These are phyloP conservation scores for Lissonota sp. DNA, from an alignment of 2,888 invertebrate species.

Conservation along the genomic window DNA sequence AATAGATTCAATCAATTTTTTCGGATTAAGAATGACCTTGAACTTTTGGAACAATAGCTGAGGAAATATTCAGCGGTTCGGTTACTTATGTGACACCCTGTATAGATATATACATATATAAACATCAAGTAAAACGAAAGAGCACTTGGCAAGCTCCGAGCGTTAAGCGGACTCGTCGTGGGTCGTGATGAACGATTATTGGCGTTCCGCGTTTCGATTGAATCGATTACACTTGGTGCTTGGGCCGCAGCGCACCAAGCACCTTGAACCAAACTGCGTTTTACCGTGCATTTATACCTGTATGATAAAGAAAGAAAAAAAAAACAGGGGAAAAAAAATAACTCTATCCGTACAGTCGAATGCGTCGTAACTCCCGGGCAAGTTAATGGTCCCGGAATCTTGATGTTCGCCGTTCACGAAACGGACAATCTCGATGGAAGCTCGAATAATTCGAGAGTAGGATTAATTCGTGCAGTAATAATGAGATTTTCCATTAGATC, in stretches of 20 bases:
- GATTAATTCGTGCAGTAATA: constrained; percentile 11
- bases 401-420: too few relatives aligned
- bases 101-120: constrained; percentile 5
- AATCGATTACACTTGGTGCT: constrained; percentile 28
- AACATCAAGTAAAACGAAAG: constrained; percentile 17
- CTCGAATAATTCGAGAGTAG: background rate
- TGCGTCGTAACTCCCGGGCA: background rate
- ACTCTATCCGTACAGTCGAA: too few relatives aligned
- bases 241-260: constrained; percentile 6
- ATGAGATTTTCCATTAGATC: constrained; percentile 14
- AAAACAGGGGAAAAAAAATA: too few relatives aligned
- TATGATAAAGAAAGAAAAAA: too few relatives aligned
- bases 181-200: constrained; percentile 57
- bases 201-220: constrained; percentile 42
- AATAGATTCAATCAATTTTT: too few relatives aligned
- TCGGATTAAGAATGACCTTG: too few relatives aligned
- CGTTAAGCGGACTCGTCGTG: constrained; percentile 46
- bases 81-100: too few relatives aligned
- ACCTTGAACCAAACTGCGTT: constrained; percentile 20
- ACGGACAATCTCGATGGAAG: too few relatives aligned
- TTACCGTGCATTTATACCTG: background rate
- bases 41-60: too few relatives aligned
- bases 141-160: constrained; percentile 23
- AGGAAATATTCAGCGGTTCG: too few relatives aligned
- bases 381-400: too few relatives aligned